phyloP scores from a whole-genome alignment of 1,140 invertebrate species.

The Acromyrmex heyeri region DNA sequence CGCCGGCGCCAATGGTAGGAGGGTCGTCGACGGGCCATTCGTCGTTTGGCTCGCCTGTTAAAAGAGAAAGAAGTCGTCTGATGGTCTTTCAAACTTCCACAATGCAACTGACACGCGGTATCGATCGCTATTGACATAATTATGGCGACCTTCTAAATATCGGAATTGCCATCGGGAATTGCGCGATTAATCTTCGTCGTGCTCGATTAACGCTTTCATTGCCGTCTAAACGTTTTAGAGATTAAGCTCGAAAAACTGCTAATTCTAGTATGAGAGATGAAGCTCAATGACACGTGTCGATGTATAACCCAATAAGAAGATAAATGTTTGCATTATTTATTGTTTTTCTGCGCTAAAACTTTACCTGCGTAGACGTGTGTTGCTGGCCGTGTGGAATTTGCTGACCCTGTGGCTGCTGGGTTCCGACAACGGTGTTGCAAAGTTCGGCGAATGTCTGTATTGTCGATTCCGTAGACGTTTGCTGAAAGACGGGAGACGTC shows the following conservation, averaged over 20 bases:
- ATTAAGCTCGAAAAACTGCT: not conserved
- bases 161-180: not conserved
- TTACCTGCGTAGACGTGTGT: slow-evolving; percentile 80
- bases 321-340: not conserved
- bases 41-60: slow-evolving; percentile 82
- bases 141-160: not conserved
- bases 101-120: not conserved
- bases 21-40: slow-evolving; percentile 81
- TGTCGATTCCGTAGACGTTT: slow-evolving; percentile 80
- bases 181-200: slow-evolving; percentile 43
- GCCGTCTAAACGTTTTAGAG: not conserved
- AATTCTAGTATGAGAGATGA: not conserved
- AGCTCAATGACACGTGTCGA: not conserved
- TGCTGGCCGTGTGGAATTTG: slow-evolving; percentile 77
- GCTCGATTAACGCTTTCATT: not conserved
- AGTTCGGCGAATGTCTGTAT: slow-evolving; percentile 88
- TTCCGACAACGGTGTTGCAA: slow-evolving; percentile 88
- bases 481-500: slow-evolving; percentile 86
- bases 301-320: not conserved
- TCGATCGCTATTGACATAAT: slow-evolving; percentile 21
- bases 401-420: slow-evolving; percentile 80
- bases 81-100: slow-evolving; percentile 28
- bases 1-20: slow-evolving; percentile 86
- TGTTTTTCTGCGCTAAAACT: not conserved
- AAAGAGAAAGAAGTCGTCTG: slow-evolving; percentile 37